A percentile compares a stretch with the other conserved stretches of the same genome.
These are phyloP conservation scores for Oryzias celebensis DNA, from an alignment of 2,113 vertebrate species.

Conservation along the genomic window DNA sequence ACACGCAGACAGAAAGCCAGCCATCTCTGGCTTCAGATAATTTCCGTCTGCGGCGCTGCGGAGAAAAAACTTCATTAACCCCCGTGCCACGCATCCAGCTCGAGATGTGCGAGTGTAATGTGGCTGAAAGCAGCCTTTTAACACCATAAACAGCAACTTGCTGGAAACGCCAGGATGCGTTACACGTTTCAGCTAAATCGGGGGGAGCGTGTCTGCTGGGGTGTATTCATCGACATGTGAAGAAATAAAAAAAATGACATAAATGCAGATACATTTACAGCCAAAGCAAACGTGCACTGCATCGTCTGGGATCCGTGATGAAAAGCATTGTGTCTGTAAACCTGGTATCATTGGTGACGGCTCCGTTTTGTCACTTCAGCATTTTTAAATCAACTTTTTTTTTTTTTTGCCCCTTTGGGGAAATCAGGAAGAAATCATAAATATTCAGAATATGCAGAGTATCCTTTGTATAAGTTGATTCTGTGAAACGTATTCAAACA, in stretches of 20 bases:
- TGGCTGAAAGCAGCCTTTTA: conserved; percentile 80
- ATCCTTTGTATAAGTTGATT: not conserved
- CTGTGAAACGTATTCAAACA: too few relatives aligned
- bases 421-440: conserved; percentile 1
- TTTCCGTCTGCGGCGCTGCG: conserved; percentile 67
- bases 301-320: not conserved
- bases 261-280: conserved; percentile 31
- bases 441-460: not conserved
- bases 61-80: conserved; percentile 81
- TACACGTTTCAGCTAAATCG: conserved; percentile 69
- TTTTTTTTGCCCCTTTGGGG: not conserved
- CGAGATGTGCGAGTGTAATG: conserved; percentile 80
- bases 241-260: conserved; percentile 32
- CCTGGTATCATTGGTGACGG: not conserved
- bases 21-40: conserved; percentile 72
- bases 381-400: not conserved
- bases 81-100: conserved; percentile 70
- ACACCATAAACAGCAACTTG: conserved; percentile 71
- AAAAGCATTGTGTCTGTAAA: not conserved
- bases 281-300: conserved; percentile 24
- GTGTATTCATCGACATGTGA: conserved; percentile 46
- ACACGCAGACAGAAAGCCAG: conserved; percentile 62
- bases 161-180: conserved; percentile 69
- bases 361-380: conserved; percentile 4
- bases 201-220: conserved; percentile 46